Conservation (phyloP, 2,113 vertebrate genomes). For the Gymnocephalus cernua region DNA sequence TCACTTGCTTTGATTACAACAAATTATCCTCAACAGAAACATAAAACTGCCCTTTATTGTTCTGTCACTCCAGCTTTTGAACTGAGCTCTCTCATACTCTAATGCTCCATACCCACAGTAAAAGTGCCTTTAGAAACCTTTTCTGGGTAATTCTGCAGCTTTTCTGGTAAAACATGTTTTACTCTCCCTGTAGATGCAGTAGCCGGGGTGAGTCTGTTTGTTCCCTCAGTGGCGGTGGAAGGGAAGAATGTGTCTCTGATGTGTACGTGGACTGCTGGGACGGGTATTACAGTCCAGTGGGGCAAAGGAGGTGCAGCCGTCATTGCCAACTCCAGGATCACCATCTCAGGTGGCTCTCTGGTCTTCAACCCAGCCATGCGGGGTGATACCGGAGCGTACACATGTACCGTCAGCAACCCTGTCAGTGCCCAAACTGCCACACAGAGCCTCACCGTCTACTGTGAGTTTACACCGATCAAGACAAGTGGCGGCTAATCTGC, state of each 20-base stretch:
- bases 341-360: slow-evolving; percentile 72
- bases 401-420: slow-evolving; percentile 81
- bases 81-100: slow-evolving; percentile 19
- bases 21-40: slow-evolving; percentile 74
- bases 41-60: slow-evolving; percentile 63
- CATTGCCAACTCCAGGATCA: slow-evolving; percentile 67
- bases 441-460: slow-evolving; percentile 79
- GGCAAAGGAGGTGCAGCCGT: slow-evolving; percentile 69
- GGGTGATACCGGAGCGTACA: slow-evolving; percentile 78
- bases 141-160: neutral
- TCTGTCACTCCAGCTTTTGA: slow-evolving; percentile 55
- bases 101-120: slow-evolving; percentile 3
- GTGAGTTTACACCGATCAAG: slow-evolving; percentile 77
- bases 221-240: slow-evolving; percentile 77
- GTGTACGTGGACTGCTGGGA: slow-evolving; percentile 77
- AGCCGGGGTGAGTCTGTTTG: slow-evolving; percentile 59
- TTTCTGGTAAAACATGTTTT: neutral
- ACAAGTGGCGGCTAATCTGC: slow-evolving; percentile 56
- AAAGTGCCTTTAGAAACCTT: slow-evolving; percentile 19
- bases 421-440: slow-evolving; percentile 74
- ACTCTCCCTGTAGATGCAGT: slow-evolving; percentile 72
- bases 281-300: slow-evolving; percentile 73
- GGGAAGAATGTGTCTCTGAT: slow-evolving; percentile 75
- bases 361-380: slow-evolving; percentile 76
- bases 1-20: slow-evolving; percentile 76